phyloP scores from a whole-genome alignment of 1,140 invertebrate genomes.

The Bombus consobrinus region DNA sequence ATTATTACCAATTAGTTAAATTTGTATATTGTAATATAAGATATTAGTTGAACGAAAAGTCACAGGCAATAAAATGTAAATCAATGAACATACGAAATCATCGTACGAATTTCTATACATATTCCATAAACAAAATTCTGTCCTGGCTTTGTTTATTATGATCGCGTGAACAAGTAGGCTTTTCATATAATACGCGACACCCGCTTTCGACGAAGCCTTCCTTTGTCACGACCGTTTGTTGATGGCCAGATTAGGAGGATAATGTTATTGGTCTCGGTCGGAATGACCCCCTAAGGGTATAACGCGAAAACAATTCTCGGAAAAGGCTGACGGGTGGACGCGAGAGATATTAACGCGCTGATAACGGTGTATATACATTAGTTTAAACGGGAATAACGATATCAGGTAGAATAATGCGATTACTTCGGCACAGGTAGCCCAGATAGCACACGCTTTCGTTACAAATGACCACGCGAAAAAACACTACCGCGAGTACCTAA shows the following conservation, averaged over 20 bases:
- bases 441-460: neutral
- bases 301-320: constrained; percentile 4
- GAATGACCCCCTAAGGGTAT: neutral
- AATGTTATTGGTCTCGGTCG: neutral
- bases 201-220: neutral
- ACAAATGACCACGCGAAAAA: neutral
- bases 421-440: neutral
- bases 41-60: too few relatives aligned
- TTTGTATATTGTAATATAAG: too few relatives aligned
- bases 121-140: neutral
- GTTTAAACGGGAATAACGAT: neutral
- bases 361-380: neutral
- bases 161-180: neutral
- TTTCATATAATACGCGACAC: neutral
- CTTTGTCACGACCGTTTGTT: neutral
- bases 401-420: neutral
- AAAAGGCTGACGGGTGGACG: neutral
- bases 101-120: too few relatives aligned
- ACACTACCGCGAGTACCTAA: neutral
- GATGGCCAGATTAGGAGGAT: neutral
- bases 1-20: too few relatives aligned
- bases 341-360: neutral
- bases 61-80: rapidly evolving
- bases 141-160: neutral
- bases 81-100: too few relatives aligned